Evolutionary conservation across 2,113 vertebrate genomes (phyloP), one percentile per base, ranked within the genome.

Genomic region (Brienomyrus longianalis): DNA sequence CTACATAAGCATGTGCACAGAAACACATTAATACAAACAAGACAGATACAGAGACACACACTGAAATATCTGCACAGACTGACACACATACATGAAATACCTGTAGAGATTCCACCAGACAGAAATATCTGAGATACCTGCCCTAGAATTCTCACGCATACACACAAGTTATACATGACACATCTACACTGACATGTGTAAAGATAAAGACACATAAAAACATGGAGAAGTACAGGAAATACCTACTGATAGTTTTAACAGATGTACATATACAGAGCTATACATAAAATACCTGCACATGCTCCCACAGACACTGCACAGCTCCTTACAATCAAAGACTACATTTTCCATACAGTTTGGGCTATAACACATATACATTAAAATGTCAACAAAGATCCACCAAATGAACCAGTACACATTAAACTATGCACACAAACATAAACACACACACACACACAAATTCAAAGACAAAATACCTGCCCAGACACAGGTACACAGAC

Each of bases 61-160:
- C 83, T 56, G 86, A 88, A 89, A 94, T 92, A 89, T 90, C 90
- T 39, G 80, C 21, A 89, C 88, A 90, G 43, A 15, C 21, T 47
- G 31, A 87, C 62, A 15, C 39, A 74, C 5, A 80, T 88, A 87
- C 19, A 45, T 5, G 3, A 86, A 48, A 86, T 13, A 86, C 15
- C 8, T 87, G 85, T 31, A 87, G 39, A 86, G 51, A 51, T 23
- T n/a, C 23, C 7, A 45, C n/a, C 45, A 19, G 59, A 52, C 83
- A n/a, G 17, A 62, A 66, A 27, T 66, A 66, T 66, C 59, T 27
- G n/a, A 66, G 59, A 27, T 66, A 66, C 59, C 23, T 3, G n/a
- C n/a, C 59, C n/a, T 66, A n/a, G 23, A 66, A 27, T 9, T 27
- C 23, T 66, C n/a, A 1, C 10, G 11, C 31, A 35, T 5, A 48